These are phyloP conservation scores for Thryonomys swinderianus DNA, from an alignment of 2,113 vertebrate genomes.

Conservation along the genomic window DNA sequence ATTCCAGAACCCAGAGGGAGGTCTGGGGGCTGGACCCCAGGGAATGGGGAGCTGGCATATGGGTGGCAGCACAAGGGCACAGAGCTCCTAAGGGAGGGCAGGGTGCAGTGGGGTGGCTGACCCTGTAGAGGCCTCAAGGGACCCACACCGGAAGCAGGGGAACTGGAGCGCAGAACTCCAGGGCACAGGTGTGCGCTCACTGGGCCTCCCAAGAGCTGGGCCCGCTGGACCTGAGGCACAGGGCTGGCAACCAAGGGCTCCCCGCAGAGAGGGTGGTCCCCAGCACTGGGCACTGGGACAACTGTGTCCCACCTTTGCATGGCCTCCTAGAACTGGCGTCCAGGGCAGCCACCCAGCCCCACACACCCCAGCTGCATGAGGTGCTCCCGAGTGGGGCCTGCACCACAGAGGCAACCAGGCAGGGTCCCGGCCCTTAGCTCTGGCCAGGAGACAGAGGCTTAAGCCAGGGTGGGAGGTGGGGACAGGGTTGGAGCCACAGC, in stretches of 20 bases:
- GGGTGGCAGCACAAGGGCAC: not conserved
- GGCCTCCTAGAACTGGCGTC: constrained; percentile 31
- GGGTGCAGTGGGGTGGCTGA: no score
- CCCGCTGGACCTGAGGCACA: not conserved
- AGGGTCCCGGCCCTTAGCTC: not conserved
- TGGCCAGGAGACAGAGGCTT: not conserved
- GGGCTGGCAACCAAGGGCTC: accelerated
- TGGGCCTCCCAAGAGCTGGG: not conserved
- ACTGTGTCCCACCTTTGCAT: not conserved
- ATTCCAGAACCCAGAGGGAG: not conserved
- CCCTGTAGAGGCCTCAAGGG: not conserved
- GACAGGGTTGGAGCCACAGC: not conserved
- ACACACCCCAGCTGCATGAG: not conserved
- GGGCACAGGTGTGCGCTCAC: not conserved
- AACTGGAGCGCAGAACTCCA: no score
- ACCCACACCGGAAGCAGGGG: no score
- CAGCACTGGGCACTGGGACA: not conserved
- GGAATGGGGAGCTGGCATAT: not conserved
- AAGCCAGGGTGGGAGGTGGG: no score
- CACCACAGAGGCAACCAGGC: not conserved
- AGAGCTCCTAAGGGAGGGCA: not conserved
- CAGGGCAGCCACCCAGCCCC: no score
- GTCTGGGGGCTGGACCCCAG: not conserved
- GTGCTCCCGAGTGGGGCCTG: not conserved
- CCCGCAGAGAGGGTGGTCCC: not conserved